Conservation (phyloP, 2,113 vertebrate genomes). For the Nicator chloris region DNA sequence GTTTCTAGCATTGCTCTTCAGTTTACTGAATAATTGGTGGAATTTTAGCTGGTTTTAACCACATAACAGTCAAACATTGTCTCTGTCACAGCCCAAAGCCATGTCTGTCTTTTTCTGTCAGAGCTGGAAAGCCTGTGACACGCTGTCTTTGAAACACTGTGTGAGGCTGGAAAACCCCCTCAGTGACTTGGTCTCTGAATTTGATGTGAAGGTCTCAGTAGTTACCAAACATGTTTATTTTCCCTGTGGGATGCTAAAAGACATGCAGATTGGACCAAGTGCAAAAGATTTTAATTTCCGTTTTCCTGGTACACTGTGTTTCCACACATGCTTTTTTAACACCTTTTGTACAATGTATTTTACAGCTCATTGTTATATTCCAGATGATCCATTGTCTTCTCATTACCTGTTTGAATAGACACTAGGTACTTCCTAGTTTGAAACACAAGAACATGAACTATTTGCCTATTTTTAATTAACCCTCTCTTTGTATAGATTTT, state of each 20-base stretch:
- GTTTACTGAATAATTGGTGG: constrained; percentile 5
- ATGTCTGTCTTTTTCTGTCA: background rate
- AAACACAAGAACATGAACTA: constrained; percentile 7
- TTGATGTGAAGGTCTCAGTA: background rate
- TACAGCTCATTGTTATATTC: background rate
- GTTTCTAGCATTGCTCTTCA: background rate
- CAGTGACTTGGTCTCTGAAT: background rate
- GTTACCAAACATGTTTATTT: constrained; percentile 17
- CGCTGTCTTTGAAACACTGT: background rate
- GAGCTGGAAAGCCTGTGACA: background rate
- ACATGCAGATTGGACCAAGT: background rate
- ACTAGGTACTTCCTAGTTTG: background rate
- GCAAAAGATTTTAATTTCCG: background rate
- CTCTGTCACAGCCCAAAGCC: constrained; percentile 26
- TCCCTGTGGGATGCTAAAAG: background rate
- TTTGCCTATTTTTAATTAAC: constrained; percentile 49
- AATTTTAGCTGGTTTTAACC: constrained; percentile 10
- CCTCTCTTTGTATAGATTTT: constrained; percentile 16
- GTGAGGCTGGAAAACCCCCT: background rate
- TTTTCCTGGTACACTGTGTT: background rate
- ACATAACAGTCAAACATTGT: background rate
- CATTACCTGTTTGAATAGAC: background rate
- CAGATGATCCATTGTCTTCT: background rate
- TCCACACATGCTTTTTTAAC: background rate
- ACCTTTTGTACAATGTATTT: background rate